phyloP scores from a whole-genome alignment of 2,113 vertebrate genomes.

The Cnemophilus loriae region DNA sequence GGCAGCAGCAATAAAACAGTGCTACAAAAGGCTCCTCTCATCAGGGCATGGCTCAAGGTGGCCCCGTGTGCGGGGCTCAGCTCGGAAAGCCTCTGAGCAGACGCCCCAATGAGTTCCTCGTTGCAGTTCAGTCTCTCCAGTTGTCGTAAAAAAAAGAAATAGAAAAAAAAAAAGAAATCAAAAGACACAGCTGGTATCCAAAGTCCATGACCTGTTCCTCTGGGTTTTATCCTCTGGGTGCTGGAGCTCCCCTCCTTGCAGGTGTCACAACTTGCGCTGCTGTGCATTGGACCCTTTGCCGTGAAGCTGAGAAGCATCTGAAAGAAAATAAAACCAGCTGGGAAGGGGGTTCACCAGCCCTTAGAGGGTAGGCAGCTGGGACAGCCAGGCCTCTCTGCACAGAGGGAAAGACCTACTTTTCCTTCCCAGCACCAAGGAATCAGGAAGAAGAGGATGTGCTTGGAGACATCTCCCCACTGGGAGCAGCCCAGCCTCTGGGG shows the following conservation, averaged over 20 bases:
- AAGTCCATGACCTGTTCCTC: not conserved
- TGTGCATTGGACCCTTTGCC: conserved; percentile 74
- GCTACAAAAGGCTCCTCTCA: conserved; percentile 49
- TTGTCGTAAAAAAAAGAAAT: not conserved
- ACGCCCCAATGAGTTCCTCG: not conserved
- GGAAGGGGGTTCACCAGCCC: not conserved
- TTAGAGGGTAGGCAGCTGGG: rapidly evolving
- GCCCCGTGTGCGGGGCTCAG: not conserved
- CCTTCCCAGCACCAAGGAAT: not conserved
- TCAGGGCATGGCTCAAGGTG: not conserved
- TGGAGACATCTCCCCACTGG: not conserved
- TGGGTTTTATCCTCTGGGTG: not conserved
- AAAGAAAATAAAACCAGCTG: conserved; percentile 49
- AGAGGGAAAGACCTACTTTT: not conserved
- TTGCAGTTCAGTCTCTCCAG: conserved; percentile 35
- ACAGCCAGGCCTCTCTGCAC: not conserved
- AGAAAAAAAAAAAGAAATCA: not conserved
- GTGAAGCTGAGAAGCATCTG: conserved; percentile 79
- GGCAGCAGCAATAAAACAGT: conserved; percentile 41
- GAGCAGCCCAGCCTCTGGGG: not conserved
- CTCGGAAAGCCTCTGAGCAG: not conserved
- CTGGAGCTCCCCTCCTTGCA: conserved; percentile 29
- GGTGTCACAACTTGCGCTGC: conserved; percentile 76
- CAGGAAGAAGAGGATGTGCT: not conserved
- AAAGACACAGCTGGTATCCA: not conserved